phyloP scores from a whole-genome alignment of 2,797 vertebrate genomes.

The Oophaga sylvatica region DNA sequence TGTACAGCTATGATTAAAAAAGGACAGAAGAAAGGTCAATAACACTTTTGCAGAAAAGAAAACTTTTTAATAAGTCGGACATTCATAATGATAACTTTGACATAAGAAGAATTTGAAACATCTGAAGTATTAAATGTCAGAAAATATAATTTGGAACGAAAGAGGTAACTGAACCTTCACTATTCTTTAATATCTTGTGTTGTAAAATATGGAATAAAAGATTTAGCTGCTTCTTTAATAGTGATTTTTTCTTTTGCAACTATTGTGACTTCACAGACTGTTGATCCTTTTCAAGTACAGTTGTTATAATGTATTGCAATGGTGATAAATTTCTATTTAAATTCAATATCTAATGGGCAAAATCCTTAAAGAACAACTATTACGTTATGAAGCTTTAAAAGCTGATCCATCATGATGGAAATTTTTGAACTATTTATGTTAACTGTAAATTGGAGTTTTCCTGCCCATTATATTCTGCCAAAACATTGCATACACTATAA shows the following conservation, averaged over 20 bases:
- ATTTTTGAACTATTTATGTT: constrained; percentile 18
- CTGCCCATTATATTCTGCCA: constrained; percentile 1
- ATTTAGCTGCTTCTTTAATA: constrained; percentile 35
- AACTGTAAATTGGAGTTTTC: constrained; percentile 33
- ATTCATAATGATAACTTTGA: constrained; percentile 44
- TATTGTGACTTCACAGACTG: constrained; percentile 57
- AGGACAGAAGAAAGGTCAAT: constrained; percentile 26
- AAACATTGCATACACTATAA: background rate
- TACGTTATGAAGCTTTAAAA: constrained; percentile 52
- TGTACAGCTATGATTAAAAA: constrained; percentile 32
- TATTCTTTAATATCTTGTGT: constrained; percentile 14
- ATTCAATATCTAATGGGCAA: constrained; percentile 48
- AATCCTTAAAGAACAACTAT: constrained; percentile 49
- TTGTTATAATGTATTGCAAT: constrained; percentile 46
- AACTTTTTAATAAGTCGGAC: constrained; percentile 46
- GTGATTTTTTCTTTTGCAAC: constrained; percentile 39
- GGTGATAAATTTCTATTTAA: constrained; percentile 53
- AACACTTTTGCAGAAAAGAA: constrained; percentile 28
- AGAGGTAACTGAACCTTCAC: constrained; percentile 55
- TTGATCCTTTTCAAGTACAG: constrained; percentile 44
- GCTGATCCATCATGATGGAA: constrained; percentile 39
- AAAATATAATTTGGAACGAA: constrained; percentile 53
- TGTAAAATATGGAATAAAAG: constrained; percentile 51
- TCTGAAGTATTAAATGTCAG: constrained; percentile 44
- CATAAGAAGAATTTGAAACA: constrained; percentile 44